Conservation (phyloP, 2,888 invertebrate species). For the Diaperis boleti region DNA sequence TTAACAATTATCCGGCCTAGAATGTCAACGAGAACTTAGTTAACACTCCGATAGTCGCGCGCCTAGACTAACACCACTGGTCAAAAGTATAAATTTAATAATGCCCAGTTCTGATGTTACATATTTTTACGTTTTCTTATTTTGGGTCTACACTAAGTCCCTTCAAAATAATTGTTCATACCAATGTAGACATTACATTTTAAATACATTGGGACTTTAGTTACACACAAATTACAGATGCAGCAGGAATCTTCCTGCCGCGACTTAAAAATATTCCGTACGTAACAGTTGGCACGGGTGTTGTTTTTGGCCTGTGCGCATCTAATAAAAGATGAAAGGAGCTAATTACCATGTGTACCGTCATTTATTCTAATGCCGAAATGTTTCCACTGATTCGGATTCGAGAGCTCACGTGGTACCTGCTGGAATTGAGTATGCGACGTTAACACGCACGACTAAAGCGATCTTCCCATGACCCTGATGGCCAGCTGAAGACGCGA, state of each 20-base stretch:
- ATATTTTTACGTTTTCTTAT: too few species aligned
- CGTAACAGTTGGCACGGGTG: conserved; percentile 35
- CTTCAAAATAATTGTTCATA: too few species aligned
- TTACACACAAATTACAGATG: too few species aligned
- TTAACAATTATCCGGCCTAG: too few species aligned
- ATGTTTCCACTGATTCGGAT: conserved; percentile 3
- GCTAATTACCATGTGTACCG: conserved; percentile 30
- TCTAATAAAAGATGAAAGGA: conserved; percentile 33
- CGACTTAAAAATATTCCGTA: conserved; percentile 15
- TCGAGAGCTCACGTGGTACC: background rate
- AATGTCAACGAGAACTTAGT: too few species aligned
- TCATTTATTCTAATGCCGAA: conserved; percentile 10
- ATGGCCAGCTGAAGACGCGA: conserved; percentile 21
- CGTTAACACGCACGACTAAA: conserved; percentile 27
- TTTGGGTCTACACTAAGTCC: too few species aligned
- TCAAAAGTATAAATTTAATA: too few species aligned
- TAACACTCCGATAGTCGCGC: too few species aligned
- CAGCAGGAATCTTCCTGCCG: conserved; percentile 12
- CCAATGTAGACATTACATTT: too few species aligned
- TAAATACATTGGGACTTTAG: too few species aligned
- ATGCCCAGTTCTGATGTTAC: too few species aligned
- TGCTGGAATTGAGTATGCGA: conserved; percentile 15
- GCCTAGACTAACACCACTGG: too few species aligned
- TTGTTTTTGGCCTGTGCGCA: conserved; percentile 15
- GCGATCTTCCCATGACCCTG: conserved; percentile 57